These are phyloP conservation scores for Odobenus rosmarus DNA, from an alignment of 2,113 vertebrate species.

Conservation along the genomic window DNA sequence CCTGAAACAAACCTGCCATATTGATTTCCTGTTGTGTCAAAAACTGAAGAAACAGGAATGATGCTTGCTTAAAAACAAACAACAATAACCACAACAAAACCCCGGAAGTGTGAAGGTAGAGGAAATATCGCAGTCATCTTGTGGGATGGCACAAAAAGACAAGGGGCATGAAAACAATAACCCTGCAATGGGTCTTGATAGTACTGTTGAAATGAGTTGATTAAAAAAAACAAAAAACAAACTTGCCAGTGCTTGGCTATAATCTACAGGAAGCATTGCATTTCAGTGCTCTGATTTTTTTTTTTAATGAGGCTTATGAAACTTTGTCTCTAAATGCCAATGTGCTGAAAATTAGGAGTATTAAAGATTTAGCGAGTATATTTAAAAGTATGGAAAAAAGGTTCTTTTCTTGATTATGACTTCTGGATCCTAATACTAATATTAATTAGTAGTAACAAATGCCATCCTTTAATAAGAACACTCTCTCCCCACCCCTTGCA, in stretches of 20 bases:
- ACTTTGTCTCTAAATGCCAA: slow-evolving; percentile 51
- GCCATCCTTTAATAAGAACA: neutral
- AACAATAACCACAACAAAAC: neutral
- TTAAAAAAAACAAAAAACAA: neutral
- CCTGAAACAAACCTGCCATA: neutral
- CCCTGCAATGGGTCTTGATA: neutral
- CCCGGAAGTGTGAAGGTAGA: neutral
- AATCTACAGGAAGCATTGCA: slow-evolving; percentile 15
- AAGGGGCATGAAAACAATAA: neutral
- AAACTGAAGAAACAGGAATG: neutral
- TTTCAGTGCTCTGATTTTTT: slow-evolving; percentile 14
- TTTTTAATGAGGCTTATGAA: slow-evolving; percentile 38
- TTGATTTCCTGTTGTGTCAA: slow-evolving; percentile 32
- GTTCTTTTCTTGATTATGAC: neutral
- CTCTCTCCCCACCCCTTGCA: neutral
- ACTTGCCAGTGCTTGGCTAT: neutral
- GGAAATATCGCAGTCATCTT: neutral
- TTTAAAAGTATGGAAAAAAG: slow-evolving; percentile 9
- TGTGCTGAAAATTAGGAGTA: slow-evolving; percentile 25
- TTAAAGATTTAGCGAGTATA: slow-evolving; percentile 37
- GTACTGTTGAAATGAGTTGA: neutral
- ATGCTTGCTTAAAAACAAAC: neutral
- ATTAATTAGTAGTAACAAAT: slow-evolving; percentile 5
- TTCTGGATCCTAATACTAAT: slow-evolving; percentile 14
- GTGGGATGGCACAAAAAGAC: neutral